Percentiles rank a stretch among this genome's conserved stretches.
These are phyloP conservation scores for Caenorhabditis japonica DNA, from an alignment of 2,888 invertebrate genomes.

Conservation along the genomic window DNA sequence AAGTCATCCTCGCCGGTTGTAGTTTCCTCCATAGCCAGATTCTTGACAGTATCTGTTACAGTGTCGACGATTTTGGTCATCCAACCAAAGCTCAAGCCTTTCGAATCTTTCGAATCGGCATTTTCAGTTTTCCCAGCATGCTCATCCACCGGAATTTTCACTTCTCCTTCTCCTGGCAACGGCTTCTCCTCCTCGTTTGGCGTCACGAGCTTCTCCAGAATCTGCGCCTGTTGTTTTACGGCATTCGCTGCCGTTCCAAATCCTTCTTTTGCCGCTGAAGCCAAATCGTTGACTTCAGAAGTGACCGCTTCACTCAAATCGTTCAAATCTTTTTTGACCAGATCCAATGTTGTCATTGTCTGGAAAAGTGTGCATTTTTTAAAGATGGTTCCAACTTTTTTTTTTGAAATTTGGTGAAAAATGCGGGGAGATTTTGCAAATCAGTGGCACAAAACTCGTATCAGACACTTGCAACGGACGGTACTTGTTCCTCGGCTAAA, in stretches of 20 bases:
- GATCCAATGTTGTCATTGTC: constrained; percentile 73
- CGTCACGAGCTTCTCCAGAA: constrained; percentile 70
- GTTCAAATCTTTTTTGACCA: constrained; percentile 75
- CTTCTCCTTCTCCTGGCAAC: constrained; percentile 30
- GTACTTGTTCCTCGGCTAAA: no score
- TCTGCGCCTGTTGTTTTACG: constrained; percentile 72
- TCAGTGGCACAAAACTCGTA: no score
- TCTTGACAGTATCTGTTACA: constrained; percentile 69
- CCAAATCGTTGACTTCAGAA: constrained; percentile 69
- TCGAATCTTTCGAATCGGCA: constrained; percentile 18
- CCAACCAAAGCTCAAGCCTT: constrained; percentile 66
- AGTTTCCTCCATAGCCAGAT: constrained; percentile 72
- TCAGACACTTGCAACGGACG: no score
- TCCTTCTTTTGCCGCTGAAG: constrained; percentile 63
- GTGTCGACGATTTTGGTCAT: constrained; percentile 60
- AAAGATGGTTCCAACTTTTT: constrained; percentile 1
- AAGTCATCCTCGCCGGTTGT: constrained; percentile 69
- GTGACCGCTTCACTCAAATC: constrained; percentile 74
- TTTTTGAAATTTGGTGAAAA: not conserved
- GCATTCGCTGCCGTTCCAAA: constrained; percentile 55
- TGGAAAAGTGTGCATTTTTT: no score
- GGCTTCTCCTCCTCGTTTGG: constrained; percentile 59
- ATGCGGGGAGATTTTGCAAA: no score
- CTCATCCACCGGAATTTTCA: constrained; percentile 2
- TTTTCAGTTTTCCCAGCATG: no score